Conservation (phyloP, 2,888 invertebrate species). For the Sylvicola fuscatus region DNA sequence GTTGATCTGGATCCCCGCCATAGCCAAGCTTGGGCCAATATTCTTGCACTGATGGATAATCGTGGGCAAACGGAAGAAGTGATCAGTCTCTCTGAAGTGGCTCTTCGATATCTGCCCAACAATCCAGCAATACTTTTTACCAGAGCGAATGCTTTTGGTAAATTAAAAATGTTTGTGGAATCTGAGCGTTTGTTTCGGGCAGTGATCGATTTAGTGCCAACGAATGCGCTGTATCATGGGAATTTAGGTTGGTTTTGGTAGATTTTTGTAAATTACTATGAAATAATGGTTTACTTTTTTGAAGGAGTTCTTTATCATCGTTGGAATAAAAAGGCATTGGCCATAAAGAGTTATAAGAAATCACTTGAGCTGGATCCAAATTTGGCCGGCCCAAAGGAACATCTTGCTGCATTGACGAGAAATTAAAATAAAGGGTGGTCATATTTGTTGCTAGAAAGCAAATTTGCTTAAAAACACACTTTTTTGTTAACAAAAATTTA, state of each 20-base stretch:
- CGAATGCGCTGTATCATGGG: slow-evolving; percentile 63
- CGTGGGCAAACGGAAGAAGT: slow-evolving; percentile 46
- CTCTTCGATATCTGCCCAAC: slow-evolving; percentile 45
- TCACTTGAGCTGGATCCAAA: slow-evolving; percentile 54
- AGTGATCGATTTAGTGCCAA: slow-evolving; percentile 46
- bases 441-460: not conserved
- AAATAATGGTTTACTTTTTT: no score
- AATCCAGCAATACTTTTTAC: slow-evolving; percentile 68
- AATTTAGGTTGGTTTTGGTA: slow-evolving; percentile 50
- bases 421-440: slow-evolving; percentile 6
- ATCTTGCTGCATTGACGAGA: slow-evolving; percentile 27
- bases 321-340: slow-evolving; percentile 59
- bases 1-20: slow-evolving; percentile 58
- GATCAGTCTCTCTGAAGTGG: slow-evolving; percentile 44
- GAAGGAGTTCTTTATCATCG: slow-evolving; percentile 64
- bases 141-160: slow-evolving; percentile 74
- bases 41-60: slow-evolving; percentile 65
- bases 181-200: slow-evolving; percentile 64
- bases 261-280: slow-evolving; percentile 2
- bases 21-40: slow-evolving; percentile 79
- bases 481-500: not conserved
- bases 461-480: not conserved
- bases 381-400: slow-evolving; percentile 44
- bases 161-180: slow-evolving; percentile 48
- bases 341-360: slow-evolving; percentile 50